Evolutionary conservation across 2,113 vertebrate genomes (phyloP), one percentile per base, ranked within the genome.

Genomic region (Sphaerodactylus townsendi): DNA sequence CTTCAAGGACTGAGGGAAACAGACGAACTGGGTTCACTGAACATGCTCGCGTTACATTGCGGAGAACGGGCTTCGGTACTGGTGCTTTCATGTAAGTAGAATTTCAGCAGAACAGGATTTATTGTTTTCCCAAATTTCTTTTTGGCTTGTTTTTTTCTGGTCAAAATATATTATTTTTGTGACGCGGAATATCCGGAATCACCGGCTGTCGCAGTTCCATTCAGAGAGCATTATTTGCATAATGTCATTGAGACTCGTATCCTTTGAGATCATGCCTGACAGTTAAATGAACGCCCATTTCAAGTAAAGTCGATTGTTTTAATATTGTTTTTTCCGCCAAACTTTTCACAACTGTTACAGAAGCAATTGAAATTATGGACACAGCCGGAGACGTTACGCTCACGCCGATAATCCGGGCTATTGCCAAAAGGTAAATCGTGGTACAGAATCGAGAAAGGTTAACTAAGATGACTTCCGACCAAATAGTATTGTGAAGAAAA

Each of bases 281-380:
- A 72, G 90, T 91, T 95, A 80, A 87, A 41, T n/a, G 1, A 35
- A 0, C 62, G 0, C 25, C 41, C 1, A 50, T 50, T 2, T 11
- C 53, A 10, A 10, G 19, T 70, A 79, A 85, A 81, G 91, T 10
- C 33, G 48, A 21, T 23, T 11, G 44, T 69, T 78, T n/a, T 72
- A 78, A 85, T 14, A 56, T 62, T 41, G n/a, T 4, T 0, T 79
- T 94, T 25, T 19, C 59, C 59, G 3, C 70, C 88, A 80, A 77
- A 8, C 81, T 88, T 87, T 88, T 65, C 92, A n/a, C n/a, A 99
- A 98, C 97, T 28, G 96, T 99, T 85, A 97, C 97, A 59, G 98
- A 99, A 93, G 96, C 97, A 90, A 99, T 99, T 17, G 98, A 99
- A 95, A 98, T 98, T n/a, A 98, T n/a, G n/a, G n/a, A n/a, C n/a